Evolutionary conservation across 2,888 invertebrate species (phyloP).

Genomic region (Auanema freiburgensis): DNA sequence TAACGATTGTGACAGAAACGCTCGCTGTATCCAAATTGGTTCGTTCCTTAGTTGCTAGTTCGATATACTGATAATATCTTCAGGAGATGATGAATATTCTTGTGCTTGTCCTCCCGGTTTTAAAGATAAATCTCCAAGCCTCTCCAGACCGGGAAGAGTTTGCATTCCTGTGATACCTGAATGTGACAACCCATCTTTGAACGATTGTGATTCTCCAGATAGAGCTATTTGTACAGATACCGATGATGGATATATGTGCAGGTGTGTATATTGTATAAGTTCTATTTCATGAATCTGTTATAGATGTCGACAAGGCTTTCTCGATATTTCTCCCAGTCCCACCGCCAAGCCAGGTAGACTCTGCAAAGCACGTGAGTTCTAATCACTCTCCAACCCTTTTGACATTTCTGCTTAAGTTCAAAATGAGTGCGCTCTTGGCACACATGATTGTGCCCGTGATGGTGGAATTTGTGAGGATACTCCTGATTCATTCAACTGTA

Average conservation of each 20-base stretch:
- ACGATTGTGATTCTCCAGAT: constrained; percentile 58
- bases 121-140: constrained; percentile 53
- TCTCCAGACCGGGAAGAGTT: constrained; percentile 43
- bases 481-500: constrained; percentile 61
- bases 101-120: constrained; percentile 58
- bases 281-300: constrained; percentile 9
- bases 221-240: constrained; percentile 61
- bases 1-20: constrained; percentile 63
- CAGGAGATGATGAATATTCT: constrained; percentile 55
- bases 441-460: constrained; percentile 55
- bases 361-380: constrained; percentile 56
- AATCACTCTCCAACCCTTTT: neutral
- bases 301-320: constrained; percentile 49
- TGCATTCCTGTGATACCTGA: constrained; percentile 57
- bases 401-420: constrained; percentile 33
- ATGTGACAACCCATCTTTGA: constrained; percentile 56
- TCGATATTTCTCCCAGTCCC: constrained; percentile 62
- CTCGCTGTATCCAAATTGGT: constrained; percentile 56
- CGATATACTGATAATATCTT: constrained; percentile 4
- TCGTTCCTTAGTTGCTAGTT: constrained; percentile 13
- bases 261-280: constrained; percentile 33
- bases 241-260: constrained; percentile 59
- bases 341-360: constrained; percentile 57
- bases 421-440: constrained; percentile 56
- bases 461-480: constrained; percentile 63